Conservation (phyloP, 2,888 invertebrate genomes). For the Agrilus mali region DNA sequence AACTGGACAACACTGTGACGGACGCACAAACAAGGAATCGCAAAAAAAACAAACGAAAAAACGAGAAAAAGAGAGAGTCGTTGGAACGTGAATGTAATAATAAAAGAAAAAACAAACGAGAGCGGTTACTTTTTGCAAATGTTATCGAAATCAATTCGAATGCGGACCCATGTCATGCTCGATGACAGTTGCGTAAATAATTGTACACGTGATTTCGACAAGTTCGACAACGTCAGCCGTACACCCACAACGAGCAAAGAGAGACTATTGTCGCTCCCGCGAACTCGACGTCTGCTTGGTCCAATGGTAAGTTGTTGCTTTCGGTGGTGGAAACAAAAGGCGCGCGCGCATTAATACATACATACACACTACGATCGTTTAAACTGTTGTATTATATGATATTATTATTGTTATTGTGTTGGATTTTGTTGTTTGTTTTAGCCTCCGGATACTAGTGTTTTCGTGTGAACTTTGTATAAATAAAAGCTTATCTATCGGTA, state of each 20-base stretch:
- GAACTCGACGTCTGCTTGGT: constrained; percentile 11
- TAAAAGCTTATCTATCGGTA: constrained; percentile 5
- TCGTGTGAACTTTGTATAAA: constrained; percentile 1
- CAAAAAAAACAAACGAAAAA: too few relatives aligned
- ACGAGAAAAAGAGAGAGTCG: constrained; percentile 12
- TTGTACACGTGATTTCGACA: constrained; percentile 15
- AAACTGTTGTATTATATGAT: constrained; percentile 8
- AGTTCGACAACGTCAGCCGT: constrained; percentile 8
- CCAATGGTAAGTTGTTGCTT: constrained; percentile 11
- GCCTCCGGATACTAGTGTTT: neutral
- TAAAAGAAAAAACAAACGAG: constrained; percentile 16
- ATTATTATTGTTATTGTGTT: constrained; percentile 1
- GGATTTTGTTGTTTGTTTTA: too few relatives aligned
- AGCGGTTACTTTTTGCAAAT: constrained; percentile 4
- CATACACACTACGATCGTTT: constrained; percentile 5
- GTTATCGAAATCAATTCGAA: too few relatives aligned
- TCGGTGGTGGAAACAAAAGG: constrained; percentile 12
- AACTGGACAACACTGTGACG: constrained; percentile 12
- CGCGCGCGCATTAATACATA: constrained; percentile 6
- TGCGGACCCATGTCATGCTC: constrained; percentile 1
- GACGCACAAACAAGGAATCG: constrained; percentile 10
- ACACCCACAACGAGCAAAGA: constrained; percentile 7
- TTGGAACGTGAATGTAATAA: constrained; percentile 16
- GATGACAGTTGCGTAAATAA: constrained; percentile 2
- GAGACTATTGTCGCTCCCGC: constrained; percentile 12